phyloP scores from a whole-genome alignment of 2,797 vertebrate genomes.

The Rhinella marina region DNA sequence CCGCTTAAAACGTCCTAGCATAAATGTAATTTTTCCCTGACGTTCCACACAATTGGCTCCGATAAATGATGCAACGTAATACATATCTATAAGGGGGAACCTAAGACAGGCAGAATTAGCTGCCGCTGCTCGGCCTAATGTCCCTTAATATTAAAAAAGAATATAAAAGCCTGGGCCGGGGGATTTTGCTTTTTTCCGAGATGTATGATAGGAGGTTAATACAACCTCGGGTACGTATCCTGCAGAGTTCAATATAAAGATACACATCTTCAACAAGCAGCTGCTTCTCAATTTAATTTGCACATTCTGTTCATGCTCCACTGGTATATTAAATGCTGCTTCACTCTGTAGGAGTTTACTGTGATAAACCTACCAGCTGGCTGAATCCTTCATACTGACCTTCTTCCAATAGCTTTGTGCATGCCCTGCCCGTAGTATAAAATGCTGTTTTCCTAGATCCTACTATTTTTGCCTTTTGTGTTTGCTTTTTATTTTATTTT shows the following conservation, averaged over 20 bases:
- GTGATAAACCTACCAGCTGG: slow-evolving; percentile 89
- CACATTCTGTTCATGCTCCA: slow-evolving; percentile 94
- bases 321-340: slow-evolving; percentile 92
- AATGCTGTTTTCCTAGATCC: slow-evolving; percentile 67
- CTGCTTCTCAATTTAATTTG: slow-evolving; percentile 92
- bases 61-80: slow-evolving; percentile 73
- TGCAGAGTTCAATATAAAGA: slow-evolving; percentile 89
- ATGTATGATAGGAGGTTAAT: slow-evolving; percentile 72
- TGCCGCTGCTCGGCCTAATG: background rate
- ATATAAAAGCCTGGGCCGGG: slow-evolving; percentile 61
- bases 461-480: background rate
- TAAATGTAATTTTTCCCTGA: slow-evolving; percentile 36
- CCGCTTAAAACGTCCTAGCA: slow-evolving; percentile 40
- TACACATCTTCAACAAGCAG: slow-evolving; percentile 90
- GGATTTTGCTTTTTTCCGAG: slow-evolving; percentile 60
- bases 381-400: slow-evolving; percentile 84
- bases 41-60: slow-evolving; percentile 67
- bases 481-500: slow-evolving; percentile 51
- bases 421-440: slow-evolving; percentile 71
- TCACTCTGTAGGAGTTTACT: slow-evolving; percentile 87
- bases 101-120: slow-evolving; percentile 56
- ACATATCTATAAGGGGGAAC: slow-evolving; percentile 52
- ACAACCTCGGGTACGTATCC: slow-evolving; percentile 64
- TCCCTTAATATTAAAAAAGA: slow-evolving; percentile 49
- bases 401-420: slow-evolving; percentile 74